Percentiles rank a stretch among this genome's conserved stretches.
phyloP scores from a whole-genome alignment of 2,888 invertebrate species.

The Adelphocoris suturalis region DNA sequence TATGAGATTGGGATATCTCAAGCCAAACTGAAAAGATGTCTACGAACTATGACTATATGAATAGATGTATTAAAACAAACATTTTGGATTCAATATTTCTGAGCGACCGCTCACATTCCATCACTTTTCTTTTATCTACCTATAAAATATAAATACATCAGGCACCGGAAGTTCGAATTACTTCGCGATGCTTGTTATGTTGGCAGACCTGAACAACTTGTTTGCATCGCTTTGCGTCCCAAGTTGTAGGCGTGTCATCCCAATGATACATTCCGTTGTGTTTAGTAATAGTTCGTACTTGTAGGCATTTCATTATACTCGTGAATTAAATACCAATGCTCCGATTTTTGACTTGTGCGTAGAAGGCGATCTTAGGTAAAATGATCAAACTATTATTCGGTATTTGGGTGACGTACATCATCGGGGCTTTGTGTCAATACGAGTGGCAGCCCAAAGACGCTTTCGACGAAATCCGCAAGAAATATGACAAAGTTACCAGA shows the following conservation, averaged over 20 bases:
- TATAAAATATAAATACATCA: too few relatives aligned
- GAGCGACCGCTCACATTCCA: too few relatives aligned
- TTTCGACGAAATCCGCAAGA: conserved; percentile 92
- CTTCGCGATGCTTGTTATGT: not conserved
- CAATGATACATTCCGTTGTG: conserved; percentile 52
- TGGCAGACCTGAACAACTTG: conserved; percentile 73
- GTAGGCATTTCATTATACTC: not conserved
- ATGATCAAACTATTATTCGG: conserved; percentile 60
- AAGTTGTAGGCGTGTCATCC: conserved; percentile 65
- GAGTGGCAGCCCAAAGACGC: conserved; percentile 95
- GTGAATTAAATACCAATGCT: not conserved
- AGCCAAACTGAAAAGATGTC: too few relatives aligned
- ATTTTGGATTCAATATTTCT: too few relatives aligned
- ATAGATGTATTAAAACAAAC: too few relatives aligned
- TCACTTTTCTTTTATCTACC: too few relatives aligned
- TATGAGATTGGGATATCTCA: too few relatives aligned
- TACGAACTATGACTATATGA: too few relatives aligned
- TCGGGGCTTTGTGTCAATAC: conserved; percentile 82
- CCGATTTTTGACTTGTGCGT: not conserved
- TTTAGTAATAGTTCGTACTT: conserved; percentile 18
- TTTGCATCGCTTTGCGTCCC: conserved; percentile 60
- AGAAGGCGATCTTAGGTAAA: not conserved
- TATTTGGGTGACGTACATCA: conserved; percentile 62
- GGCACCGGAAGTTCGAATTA: too few relatives aligned
- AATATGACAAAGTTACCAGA: conserved; percentile 89